phyloP scores from a whole-genome alignment of 2,888 invertebrate genomes.

The Phlogophora meticulosa region DNA sequence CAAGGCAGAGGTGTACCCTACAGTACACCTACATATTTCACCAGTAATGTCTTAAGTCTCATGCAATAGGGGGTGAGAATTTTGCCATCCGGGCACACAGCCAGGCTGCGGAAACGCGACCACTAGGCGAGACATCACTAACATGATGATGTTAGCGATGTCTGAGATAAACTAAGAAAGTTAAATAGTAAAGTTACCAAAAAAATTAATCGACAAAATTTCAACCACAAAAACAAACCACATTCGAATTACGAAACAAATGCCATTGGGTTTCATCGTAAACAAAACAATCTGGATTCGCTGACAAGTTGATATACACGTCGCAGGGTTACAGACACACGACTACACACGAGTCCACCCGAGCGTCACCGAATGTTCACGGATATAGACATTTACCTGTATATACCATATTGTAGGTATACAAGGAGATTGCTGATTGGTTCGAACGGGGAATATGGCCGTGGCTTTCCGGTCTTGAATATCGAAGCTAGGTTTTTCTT shows the following conservation, averaged over 20 bases:
- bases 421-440: not conserved
- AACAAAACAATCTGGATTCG: slow-evolving; percentile 20
- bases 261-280: not conserved
- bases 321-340: slow-evolving; percentile 16
- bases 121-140: too few relatives aligned
- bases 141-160: too few relatives aligned
- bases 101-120: too few relatives aligned
- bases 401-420: not conserved
- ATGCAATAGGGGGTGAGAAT: too few relatives aligned
- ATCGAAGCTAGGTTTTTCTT: not conserved
- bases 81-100: too few relatives aligned
- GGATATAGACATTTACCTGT: slow-evolving; percentile 20
- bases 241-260: slow-evolving; percentile 1
- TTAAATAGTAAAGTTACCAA: not conserved
- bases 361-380: slow-evolving; percentile 19
- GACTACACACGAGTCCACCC: slow-evolving; percentile 25
- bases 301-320: slow-evolving; percentile 20
- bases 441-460: slow-evolving; percentile 3
- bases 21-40: too few relatives aligned
- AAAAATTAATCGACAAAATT: slow-evolving; percentile 7
- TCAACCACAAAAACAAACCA: slow-evolving; percentile 8
- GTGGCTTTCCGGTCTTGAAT: not conserved
- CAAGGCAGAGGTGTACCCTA: too few relatives aligned
- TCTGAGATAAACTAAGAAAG: too few relatives aligned
- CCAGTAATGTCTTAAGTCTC: too few relatives aligned